Conservation (phyloP, 2,888 invertebrate species). For the Nysson spinosus region DNA sequence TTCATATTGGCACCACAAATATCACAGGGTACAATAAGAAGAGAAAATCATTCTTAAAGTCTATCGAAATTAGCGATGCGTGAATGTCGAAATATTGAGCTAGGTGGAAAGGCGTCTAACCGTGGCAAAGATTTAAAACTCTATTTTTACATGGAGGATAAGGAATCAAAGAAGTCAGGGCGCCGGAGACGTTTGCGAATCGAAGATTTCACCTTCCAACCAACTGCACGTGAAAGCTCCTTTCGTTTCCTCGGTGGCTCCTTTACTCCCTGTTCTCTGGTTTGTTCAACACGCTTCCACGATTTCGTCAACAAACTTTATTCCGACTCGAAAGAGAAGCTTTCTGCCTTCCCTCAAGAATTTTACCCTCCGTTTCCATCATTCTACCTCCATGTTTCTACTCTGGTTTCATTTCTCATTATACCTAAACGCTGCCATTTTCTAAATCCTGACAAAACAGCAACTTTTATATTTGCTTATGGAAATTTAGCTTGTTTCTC, state of each 20-base stretch:
- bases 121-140: conserved; percentile 37
- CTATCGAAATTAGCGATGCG: conserved; percentile 19
- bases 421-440: no score
- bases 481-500: no score
- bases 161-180: background rate
- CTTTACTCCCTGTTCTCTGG: conserved; percentile 15
- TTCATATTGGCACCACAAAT: no score
- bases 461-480: no score
- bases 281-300: conserved; percentile 6
- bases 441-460: no score
- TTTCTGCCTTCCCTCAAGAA: background rate
- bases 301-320: conserved; percentile 24
- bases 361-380: background rate
- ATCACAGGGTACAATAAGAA: no score
- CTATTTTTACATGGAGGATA: conserved; percentile 39
- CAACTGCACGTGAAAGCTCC: conserved; percentile 47
- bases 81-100: conserved; percentile 7
- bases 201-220: conserved; percentile 44
- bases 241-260: conserved; percentile 22
- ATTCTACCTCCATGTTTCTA: background rate
- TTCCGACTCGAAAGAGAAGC: background rate
- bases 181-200: conserved; percentile 31
- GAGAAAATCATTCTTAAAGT: no score
- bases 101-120: background rate
- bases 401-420: background rate